A percentile compares a stretch with the other conserved stretches of the same genome.
Evolutionary conservation across 2,888 invertebrate genomes (phyloP).

Genomic region (Lapara coniferarum): DNA sequence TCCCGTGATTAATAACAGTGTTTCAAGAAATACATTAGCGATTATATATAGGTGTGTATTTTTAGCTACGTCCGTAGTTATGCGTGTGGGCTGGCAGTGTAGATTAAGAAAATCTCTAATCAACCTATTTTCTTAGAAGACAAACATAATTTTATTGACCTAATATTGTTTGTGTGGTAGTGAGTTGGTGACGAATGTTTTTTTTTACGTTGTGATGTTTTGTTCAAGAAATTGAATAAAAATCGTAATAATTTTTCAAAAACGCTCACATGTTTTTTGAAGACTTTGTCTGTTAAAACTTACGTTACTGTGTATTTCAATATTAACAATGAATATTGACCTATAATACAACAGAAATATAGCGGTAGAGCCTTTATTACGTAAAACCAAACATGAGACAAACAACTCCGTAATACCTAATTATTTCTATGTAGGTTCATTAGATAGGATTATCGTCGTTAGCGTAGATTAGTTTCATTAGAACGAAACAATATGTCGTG

Average conservation of each 20-base stretch:
- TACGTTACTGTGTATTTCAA: too few species aligned
- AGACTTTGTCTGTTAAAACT: too few species aligned
- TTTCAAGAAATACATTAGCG: slow-evolving; percentile 26
- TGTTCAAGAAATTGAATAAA: too few species aligned
- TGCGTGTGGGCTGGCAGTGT: slow-evolving; percentile 17
- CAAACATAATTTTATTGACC: background rate
- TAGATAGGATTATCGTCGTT: too few species aligned
- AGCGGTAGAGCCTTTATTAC: too few species aligned
- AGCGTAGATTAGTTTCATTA: background rate
- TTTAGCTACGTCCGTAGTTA: slow-evolving; percentile 16
- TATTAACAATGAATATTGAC: too few species aligned
- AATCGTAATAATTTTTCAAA: too few species aligned
- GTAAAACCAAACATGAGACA: too few species aligned
- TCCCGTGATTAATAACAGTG: slow-evolving; percentile 19
- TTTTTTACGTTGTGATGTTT: background rate
- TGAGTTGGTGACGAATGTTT: background rate
- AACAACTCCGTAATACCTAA: too few species aligned
- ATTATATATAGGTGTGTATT: slow-evolving; percentile 23
- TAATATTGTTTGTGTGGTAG: background rate
- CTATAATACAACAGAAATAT: too few species aligned
- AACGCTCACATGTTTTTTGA: too few species aligned
- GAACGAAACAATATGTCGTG: background rate
- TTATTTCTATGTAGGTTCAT: too few species aligned
- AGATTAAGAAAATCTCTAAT: background rate
- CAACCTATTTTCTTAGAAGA: slow-evolving; percentile 1